Base-by-base conservation (phyloP, 2,888 invertebrate species). In the Macrophya annulata region DNA sequence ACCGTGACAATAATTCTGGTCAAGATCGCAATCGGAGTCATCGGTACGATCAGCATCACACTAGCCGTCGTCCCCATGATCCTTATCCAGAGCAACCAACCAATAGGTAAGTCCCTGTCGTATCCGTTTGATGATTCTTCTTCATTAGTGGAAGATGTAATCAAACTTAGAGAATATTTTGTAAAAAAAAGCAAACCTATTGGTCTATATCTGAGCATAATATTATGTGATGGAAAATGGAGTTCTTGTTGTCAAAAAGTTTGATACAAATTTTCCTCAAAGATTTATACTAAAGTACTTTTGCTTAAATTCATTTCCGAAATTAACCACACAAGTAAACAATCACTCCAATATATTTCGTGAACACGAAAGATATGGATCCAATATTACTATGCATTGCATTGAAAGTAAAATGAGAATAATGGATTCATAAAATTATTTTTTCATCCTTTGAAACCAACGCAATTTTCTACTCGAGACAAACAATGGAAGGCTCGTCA, bases 171-270 rank as follows among this genome's bases (percentile, higher is more conserved):
- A 37, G 68, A 37, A 37, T 68, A 68, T 37, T 21, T 40, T n/a
- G 12, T 21, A 21, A 5, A 45, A 25, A 1, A 65, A 6, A 68
- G 45, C 72, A 74, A 74, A 43, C 43, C n/a, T 21, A 5, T 74
- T 17, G 72, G 72, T 74, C 43, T 45, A 74, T 45, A 4, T 72
- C 45, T n/a, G 43, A 74, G 25, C 21, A 21, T 17, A 15, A 31
- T 55, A 55, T 77, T n/a, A 77, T 74, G 77, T n/a, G n/a, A 31
- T 51, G 77, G n/a, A 77, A 55, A 77, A 77, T 77, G 77, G 43
- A 77, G 55, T 55, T 77, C n/a, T 77, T 77, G 55, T 55, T 37
- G 48, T 76, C 31, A 31, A 48, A 1, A 45, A 51, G 48, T 48
- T 12, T 31, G 21, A 21, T 25, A 48, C 76, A 48, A 1, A 48